phyloP scores from a whole-genome alignment of 2,113 vertebrate genomes.

The Ictidomys tridecemlineatus region DNA sequence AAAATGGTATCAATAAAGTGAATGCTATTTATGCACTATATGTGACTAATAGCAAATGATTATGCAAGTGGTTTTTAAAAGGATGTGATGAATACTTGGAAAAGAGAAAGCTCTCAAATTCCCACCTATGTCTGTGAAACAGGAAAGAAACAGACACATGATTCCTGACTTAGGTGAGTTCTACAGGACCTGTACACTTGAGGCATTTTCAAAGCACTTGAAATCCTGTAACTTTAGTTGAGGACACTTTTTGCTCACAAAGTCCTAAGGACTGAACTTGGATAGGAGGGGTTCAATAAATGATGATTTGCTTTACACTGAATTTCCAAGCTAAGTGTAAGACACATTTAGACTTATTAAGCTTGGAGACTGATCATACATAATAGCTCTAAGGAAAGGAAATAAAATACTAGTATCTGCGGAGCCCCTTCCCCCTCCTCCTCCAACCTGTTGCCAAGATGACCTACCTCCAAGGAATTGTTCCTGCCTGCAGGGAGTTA shows the following conservation, averaged over 20 bases:
- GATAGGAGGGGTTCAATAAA: constrained; percentile 56
- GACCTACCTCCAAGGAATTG: no score
- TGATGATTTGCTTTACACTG: constrained; percentile 41
- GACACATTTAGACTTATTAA: constrained; percentile 38
- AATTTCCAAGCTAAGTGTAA: constrained; percentile 26
- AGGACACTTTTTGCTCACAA: neutral
- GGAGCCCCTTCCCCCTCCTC: no score
- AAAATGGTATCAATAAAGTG: constrained; percentile 14
- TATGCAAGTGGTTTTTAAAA: constrained; percentile 30
- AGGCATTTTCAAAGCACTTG: neutral
- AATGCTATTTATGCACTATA: neutral
- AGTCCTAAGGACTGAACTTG: neutral
- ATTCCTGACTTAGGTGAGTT: neutral
- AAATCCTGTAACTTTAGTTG: neutral
- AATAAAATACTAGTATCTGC: no score
- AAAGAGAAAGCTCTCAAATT: constrained; percentile 31
- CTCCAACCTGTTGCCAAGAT: no score
- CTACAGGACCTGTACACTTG: neutral
- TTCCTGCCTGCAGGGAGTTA: no score
- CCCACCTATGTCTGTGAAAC: neutral
- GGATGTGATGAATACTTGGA: neutral
- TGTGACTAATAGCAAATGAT: constrained; percentile 16
- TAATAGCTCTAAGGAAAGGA: constrained; percentile 53
- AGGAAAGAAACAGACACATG: neutral
- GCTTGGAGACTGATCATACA: constrained; percentile 1